Conservation (phyloP, 2,797 vertebrate species). For the Fistularia commersonii region DNA sequence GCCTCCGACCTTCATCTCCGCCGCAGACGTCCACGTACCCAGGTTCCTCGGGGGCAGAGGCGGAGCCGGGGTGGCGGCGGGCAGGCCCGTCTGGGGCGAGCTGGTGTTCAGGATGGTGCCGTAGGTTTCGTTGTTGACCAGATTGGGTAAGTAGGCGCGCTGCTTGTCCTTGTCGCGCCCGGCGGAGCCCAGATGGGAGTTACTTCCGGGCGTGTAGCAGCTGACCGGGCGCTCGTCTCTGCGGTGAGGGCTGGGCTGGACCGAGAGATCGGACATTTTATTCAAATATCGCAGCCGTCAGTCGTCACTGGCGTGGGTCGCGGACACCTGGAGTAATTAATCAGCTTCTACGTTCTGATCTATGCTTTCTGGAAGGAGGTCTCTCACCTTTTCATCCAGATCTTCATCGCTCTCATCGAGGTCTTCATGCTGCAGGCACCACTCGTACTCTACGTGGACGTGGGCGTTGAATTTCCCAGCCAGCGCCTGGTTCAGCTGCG, state of each 20-base stretch:
- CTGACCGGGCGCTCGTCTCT: conserved; percentile 95
- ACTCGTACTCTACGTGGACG: conserved; percentile 98
- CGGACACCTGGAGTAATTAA: neutral
- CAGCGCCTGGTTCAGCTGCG: conserved; percentile 90
- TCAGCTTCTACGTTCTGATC: neutral
- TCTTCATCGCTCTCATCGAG: conserved; percentile 97
- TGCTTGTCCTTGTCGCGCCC: conserved; percentile 86
- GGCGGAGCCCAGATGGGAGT: conserved; percentile 74
- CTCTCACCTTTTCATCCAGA: conserved; percentile 87
- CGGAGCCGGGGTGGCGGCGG: conserved; percentile 72
- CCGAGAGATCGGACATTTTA: neutral
- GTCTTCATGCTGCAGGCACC: conserved; percentile 93
- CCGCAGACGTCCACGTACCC: conserved; percentile 65
- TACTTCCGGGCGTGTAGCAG: conserved; percentile 83
- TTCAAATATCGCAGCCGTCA: too few relatives aligned
- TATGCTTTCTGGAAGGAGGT: neutral
- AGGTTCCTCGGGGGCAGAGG: conserved; percentile 93
- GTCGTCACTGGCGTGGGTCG: too few relatives aligned
- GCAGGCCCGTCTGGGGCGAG: conserved; percentile 59
- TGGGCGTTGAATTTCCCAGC: conserved; percentile 95
- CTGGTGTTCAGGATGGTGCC: conserved; percentile 87
- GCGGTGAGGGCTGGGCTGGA: conserved; percentile 91
- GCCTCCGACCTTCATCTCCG: too few relatives aligned
- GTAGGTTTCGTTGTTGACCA: conserved; percentile 97
- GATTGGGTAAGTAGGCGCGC: conserved; percentile 83